Conservation (phyloP, 2,888 invertebrate species). For the Phasia obesa region DNA sequence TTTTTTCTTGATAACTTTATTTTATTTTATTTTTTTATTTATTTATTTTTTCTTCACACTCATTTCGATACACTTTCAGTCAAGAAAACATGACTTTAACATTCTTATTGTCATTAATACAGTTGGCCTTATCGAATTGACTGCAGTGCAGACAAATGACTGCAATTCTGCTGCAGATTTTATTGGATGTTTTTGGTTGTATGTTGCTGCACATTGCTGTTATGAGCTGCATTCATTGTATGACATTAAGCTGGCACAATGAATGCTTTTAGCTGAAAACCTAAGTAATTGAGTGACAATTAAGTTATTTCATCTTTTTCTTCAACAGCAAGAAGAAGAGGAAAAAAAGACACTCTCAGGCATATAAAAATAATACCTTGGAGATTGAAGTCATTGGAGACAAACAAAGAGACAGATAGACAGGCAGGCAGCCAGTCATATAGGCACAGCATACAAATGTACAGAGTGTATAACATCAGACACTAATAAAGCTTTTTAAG, state of each 20-base stretch:
- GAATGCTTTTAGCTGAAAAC: slow-evolving; percentile 77
- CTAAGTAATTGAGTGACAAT: slow-evolving; percentile 82
- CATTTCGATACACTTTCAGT: slow-evolving; percentile 43
- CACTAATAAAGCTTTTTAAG: slow-evolving; percentile 45
- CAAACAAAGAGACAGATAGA: slow-evolving; percentile 9
- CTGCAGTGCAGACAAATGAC: slow-evolving; percentile 26
- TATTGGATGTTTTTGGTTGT: background rate
- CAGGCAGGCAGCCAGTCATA: background rate
- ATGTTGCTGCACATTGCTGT: slow-evolving; percentile 28
- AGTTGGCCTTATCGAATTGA: slow-evolving; percentile 47
- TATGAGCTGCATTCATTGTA: slow-evolving; percentile 48
- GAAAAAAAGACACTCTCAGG: background rate
- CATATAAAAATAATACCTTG: slow-evolving; percentile 43
- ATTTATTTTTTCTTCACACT: background rate
- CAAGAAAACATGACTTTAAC: slow-evolving; percentile 27
- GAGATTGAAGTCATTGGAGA: slow-evolving; percentile 58
- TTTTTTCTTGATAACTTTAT: background rate
- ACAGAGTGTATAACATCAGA: background rate
- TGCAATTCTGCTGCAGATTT: slow-evolving; percentile 16
- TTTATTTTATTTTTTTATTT: background rate
- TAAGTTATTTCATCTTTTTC: slow-evolving; percentile 78
- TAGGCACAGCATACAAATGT: background rate
- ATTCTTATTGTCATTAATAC: slow-evolving; percentile 44
- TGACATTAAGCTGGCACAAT: slow-evolving; percentile 70
- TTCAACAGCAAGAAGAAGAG: slow-evolving; percentile 9